phyloP scores from a whole-genome alignment of 2,113 vertebrate genomes.

The Sinocyclocheilus anophthalmus region DNA sequence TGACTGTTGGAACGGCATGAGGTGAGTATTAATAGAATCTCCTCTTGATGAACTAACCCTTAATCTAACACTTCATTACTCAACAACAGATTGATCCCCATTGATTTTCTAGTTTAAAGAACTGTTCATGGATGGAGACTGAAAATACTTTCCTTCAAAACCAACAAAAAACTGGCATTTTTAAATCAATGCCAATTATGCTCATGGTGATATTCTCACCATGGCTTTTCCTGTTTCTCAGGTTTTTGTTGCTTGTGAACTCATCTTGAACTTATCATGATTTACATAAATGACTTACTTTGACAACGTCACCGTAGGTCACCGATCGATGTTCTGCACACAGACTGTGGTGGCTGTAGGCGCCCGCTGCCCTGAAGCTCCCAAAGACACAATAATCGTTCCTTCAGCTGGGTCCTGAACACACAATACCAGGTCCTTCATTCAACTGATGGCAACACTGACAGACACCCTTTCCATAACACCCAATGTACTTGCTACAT shows the following conservation, averaged over 20 bases:
- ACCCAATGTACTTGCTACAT: no score
- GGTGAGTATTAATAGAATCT: no score
- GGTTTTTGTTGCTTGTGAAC: neutral
- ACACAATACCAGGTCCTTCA: neutral
- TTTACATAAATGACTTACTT: slow-evolving; percentile 73
- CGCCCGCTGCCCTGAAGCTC: slow-evolving; percentile 76
- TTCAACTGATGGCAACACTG: neutral
- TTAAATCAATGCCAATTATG: neutral
- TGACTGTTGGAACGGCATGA: no score
- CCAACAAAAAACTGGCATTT: neutral
- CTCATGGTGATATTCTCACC: neutral
- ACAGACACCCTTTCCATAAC: no score
- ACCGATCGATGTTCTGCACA: slow-evolving; percentile 83
- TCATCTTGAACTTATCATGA: neutral
- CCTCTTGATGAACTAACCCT: no score
- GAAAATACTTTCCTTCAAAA: neutral
- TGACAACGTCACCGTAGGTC: slow-evolving; percentile 76
- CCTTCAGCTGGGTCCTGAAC: slow-evolving; percentile 85
- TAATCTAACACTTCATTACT: neutral
- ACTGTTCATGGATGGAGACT: no score
- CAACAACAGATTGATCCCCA: no score
- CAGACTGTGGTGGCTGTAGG: slow-evolving; percentile 73
- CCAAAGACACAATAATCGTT: slow-evolving; percentile 85
- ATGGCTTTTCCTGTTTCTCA: neutral
- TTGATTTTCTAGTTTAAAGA: no score